Base-by-base conservation (phyloP, 2,113 vertebrate genomes). In the Dicerorhinus sumatrensis region DNA sequence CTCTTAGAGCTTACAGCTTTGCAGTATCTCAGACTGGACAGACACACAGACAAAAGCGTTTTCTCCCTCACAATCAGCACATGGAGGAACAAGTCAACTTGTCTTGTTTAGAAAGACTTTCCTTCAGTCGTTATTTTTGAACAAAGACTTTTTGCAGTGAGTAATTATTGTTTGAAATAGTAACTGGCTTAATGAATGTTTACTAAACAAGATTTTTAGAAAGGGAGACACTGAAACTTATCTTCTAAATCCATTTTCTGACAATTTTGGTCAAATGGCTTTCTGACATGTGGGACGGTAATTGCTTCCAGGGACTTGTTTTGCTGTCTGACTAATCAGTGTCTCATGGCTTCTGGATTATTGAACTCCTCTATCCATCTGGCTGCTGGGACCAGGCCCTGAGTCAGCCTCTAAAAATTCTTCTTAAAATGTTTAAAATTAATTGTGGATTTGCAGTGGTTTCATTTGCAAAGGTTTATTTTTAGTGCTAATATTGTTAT, bases 371-470 rank as follows among this genome's bases (percentile, higher is more conserved):
- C 1, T 88, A 87, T 97, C 89, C 87, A 67, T 95, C 93, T 97
- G 94, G 79, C 86, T 87, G 75, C 85, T 84, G 60, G n/a, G 80
- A 97, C 94, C 93, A 94, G 95, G 91, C 80, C 93, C 80, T 92
- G 91, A 93, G 92, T 97, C 82, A 94, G 88, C 76, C 94, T 88
- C 29, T 94, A 85, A 97, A 98, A 97, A 77, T 91, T 89, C 51
- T 97, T 88, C 88, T 85, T 97, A 76, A 98, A 97, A 97, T 95
- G 54, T 83, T 98, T 96, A 60, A 96, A 96, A 89, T 96, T 97
- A 96, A 96, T 75, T 92, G 46, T 94, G 63, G 31, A 75, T 93
- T 93, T 83, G 31, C 81, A 88, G 73, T 80, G 80, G 77, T 88
- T 95, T 98, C 96, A 69, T 96, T 97, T 93, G 96, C 75, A 87